These are phyloP conservation scores for Drosophila murphyi DNA, from an alignment of 1,140 invertebrate genomes.

Conservation along the genomic window DNA sequence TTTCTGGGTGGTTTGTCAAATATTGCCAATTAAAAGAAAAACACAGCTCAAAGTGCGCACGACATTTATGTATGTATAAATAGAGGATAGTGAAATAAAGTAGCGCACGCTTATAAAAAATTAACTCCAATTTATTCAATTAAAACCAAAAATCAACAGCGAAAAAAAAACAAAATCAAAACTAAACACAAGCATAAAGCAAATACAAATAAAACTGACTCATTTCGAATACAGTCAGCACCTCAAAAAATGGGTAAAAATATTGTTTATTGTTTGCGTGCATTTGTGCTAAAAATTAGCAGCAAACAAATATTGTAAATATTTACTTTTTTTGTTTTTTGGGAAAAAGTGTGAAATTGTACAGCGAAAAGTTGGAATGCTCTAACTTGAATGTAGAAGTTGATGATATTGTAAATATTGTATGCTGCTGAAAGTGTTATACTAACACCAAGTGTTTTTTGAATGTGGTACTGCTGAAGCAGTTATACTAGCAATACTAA, in stretches of 20 bases:
- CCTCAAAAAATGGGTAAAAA: background rate
- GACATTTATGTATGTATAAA: slow-evolving; percentile 28
- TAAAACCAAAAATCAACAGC: slow-evolving; percentile 53
- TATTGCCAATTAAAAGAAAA: slow-evolving; percentile 62
- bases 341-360: background rate
- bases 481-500: too few relatives aligned
- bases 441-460: background rate
- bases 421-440: background rate
- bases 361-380: background rate
- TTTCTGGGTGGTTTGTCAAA: slow-evolving; percentile 33
- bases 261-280: slow-evolving; percentile 27
- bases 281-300: slow-evolving; percentile 47
- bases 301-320: slow-evolving; percentile 33
- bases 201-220: slow-evolving; percentile 33
- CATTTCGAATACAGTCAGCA: slow-evolving; percentile 30
- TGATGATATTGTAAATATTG: background rate
- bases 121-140: slow-evolving; percentile 62
- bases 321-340: background rate
- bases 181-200: slow-evolving; percentile 44
- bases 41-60: slow-evolving; percentile 69
- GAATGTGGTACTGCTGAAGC: background rate
- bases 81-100: slow-evolving; percentile 36
- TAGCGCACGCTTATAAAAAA: slow-evolving; percentile 24
- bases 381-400: background rate
- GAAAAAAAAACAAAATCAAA: slow-evolving; percentile 37